Evolutionary conservation across 2,797 vertebrate species (phyloP), one percentile per base, ranked within the genome.

Genomic region (Gallinago stenura): DNA sequence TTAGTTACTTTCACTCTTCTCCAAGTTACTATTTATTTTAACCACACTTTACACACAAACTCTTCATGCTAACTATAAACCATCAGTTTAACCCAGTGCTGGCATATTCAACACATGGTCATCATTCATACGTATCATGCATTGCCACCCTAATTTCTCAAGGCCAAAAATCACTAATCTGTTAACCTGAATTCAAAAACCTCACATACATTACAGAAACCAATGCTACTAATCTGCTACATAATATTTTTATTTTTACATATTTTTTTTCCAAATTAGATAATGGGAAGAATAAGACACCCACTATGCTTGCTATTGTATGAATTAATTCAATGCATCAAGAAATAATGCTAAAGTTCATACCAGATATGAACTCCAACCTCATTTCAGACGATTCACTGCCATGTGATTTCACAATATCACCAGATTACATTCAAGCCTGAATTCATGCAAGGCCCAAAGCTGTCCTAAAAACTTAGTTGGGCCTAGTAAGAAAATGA

Each of bases 231-330:
- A 2, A n/a, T 35, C n/a, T n/a, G 12, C 68, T 61, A 39, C 3
- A 2, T 14, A 61, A 61, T 65, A 31, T 15, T 12, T 39, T 41
- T 3, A 14, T 39, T 62, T 83, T 54, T 19, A 5, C n/a, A 8
- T 14, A 45, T 39, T 7, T n/a, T 70, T 58, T 35, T 57, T 16
- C 10, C 21, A 57, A 31, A n/a, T 68, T 8, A 51, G 17, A 45
- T 37, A 30, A 11, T 5, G 4, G 22, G 26, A 70, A 5, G 18
- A 58, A 60, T 7, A 2, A 31, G 48, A 50, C 51, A 35, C 4
- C 12, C 33, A 17, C 28, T 46, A 1, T 2, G 30, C 16, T n/a
- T 46, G 7, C n/a, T 33, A 8, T 0, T 22, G 13, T 12, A 54
- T 1, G 1, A 83, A 88, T 75, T 30, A 90, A 41, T 2, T 18